Base-by-base conservation (phyloP, 2,888 invertebrate genomes). In the Drosophila paramelanica region DNA sequence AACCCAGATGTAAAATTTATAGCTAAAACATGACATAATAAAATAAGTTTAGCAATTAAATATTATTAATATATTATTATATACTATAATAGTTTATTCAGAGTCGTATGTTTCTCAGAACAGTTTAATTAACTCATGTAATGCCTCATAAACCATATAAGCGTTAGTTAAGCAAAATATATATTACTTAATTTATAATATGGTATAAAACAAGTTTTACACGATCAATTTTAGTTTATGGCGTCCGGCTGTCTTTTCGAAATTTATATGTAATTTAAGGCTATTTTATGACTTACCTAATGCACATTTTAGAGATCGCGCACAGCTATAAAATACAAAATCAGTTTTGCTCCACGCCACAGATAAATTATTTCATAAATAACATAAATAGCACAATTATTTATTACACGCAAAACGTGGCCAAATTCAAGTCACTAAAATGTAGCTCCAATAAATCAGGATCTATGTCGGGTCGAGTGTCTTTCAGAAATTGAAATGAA, bases 221-320 rank as follows among this genome's bases (percentile, higher is more conserved):
- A 49, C 58, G 47, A 61, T 52, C 53, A 49, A 50, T 41, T 46
- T 41, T 58, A 25, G 55, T 72, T 77, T 75, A 75, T 50, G 43
- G 41, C 38, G 5, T 36, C 33, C 25, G 61, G 50, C n/a, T 38
- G 43, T 42, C 60, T n/a, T 46, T 53, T 52, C 43, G n/a, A 41
- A 41, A 58, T 67, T 64, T 73, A 61, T 61, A 38, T 47, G 43
- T 55, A 55, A 49, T 64, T 68, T 68, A 58, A 23, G 43, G 36
- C 23, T 38, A 61, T 74, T 73, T 76, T 68, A 76, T 53, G 60
- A 61, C 76, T 73, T 64, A 73, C 61, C 65, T 55, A 73, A 73
- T 68, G 74, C 50, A 55, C 42, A 36, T 60, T 73, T 77, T 51
- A 52, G 47, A 46, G 45, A 14, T 43, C 11, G 57, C 45, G 27